Base-by-base conservation (phyloP, 2,888 invertebrate species). In the Agrilus mali region DNA sequence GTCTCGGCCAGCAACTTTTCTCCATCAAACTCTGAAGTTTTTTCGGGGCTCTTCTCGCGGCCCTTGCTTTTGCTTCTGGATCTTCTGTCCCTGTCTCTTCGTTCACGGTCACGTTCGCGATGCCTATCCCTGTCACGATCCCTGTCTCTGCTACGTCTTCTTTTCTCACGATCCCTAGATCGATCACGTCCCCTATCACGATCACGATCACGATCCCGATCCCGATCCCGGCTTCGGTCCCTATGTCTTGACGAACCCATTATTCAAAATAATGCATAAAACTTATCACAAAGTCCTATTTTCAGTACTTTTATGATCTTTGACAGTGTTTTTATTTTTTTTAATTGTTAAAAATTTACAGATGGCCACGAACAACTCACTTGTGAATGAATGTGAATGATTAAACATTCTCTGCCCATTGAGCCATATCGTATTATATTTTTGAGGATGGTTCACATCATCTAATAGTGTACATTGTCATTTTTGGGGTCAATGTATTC, bases 1-100 rank as follows among this genome's bases (percentile, higher is more conserved):
- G 57, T 76, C 66, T 52, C 73, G 43, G 71, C 71, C 35, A 69
- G 71, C 52, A 69, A 67, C 60, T 58, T 69, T 54, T 54, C 69
- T 52, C 56, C 68, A 55, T 58, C 74, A 50, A 61, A 63, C 46
- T 66, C 65, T 15, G 57, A 53, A 10, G 50, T 50, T 35, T 55
- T 55, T 36, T 50, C 51, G 4, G 61, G 59, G 22, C 59, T 60
- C 47, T 55, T 56, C 43, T 58, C 56, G 13, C 53, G 44, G 34
- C 53, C 55, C 2, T 69, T 60, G 33, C 70, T 67, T 5, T 62
- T 55, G 44, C 60, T 58, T 16, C 59, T 51, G 45, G 57, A 57
- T 14, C 60, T 55, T 10, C 41, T 43, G 22, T 50, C 47, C 32
- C 49, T 47, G 1, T 52, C 42, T 17, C 48, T 46, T 7, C 50